Base-by-base conservation (phyloP, 2,113 vertebrate species). In the Chloropsis hardwickii region DNA sequence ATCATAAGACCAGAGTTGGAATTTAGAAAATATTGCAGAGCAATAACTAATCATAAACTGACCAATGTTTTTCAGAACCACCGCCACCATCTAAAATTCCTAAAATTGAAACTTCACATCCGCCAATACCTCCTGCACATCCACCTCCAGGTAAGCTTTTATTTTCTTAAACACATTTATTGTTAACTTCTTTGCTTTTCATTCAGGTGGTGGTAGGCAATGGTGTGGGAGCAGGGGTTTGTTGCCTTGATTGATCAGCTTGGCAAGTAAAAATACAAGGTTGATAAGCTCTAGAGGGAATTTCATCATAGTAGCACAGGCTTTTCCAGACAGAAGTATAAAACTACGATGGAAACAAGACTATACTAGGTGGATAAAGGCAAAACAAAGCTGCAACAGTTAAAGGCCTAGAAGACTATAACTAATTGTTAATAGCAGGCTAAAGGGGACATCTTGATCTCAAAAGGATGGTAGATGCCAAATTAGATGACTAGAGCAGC, bases 61-160 rank as follows among this genome's bases (percentile, higher is more conserved):
- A 3, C 11, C 25, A 42, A 90, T 95, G 50, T 97, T 77, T 97
- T 97, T n/a, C 97, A 99, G 99, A 99, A 92, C 99, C 98, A 90
- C 99, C 98, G 82, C 98, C 98, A 50, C 99, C 99, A 84, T 98
- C 98, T 90, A 99, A 99, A 98, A 99, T 99, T 76, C 98, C 99
- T 25, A 98, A 99, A 79, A 98, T 99, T 85, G 99, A 99, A 98
- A 98, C 98, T 89, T 97, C 99, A 12, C 99, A 99, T 97, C 99
- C 99, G 24, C 99, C 99, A 8, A 91, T 99, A 94, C 99, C 99
- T 54, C 98, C 98, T 39, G 97, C 98, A 11, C 99, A 98, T 92
- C 99, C 99, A 12, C 99, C 98, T 35, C 98, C 98, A 97, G 99
- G 99, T 99, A 95, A 96, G 95, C n/a, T 64, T 92, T 66, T 47